Base-by-base conservation (phyloP, 2,113 vertebrate genomes). In the Bucco capensis region DNA sequence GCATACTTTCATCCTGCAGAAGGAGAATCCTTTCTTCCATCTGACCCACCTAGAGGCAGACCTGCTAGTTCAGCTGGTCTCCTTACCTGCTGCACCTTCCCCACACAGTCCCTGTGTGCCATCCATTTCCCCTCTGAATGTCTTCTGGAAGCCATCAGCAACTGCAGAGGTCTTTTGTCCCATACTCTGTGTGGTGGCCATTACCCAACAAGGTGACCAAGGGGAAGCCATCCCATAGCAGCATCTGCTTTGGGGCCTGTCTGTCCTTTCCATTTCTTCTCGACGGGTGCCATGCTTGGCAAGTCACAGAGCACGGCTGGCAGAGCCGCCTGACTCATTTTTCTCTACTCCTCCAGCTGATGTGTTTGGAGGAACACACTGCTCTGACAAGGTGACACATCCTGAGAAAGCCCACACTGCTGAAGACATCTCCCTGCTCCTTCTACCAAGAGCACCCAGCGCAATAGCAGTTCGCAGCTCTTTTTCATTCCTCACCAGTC, bases 311-410 rank as follows among this genome's bases (percentile, higher is more conserved):
- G 69, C 86, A 30, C 0, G 88, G 73, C 94, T 92, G 90, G 79
- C 76, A 4, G 90, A 90, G 90, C 86, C 9, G 61, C 84, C 93
- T 95, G 95, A 96, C 93, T 96, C 95, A 96, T 89, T 91, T 65
- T 62, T 93, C 93, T 87, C 78, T 15, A 93, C 95, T 96, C 95
- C 95, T 96, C 91, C 93, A 62, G 94, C 91, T 94, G 95, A 95
- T 96, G 93, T 94, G 91, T 87, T 96, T 87, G 85, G 82, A 96
- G 89, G 95, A 96, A 95, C 95, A 87, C 18, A 6, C 78, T 94
- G 95, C 95, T 95, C 91, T 94, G 94, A 95, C 95, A 96, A 93
- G 95, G 95, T 96, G 95, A 95, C 94, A 94, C 94, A 96, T 96
- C 91, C 89, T 82, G 82, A 96, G 91, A 92, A 94, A 95, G 35